phyloP scores from a whole-genome alignment of 1,140 invertebrate genomes.

The Diorhabda sublineata region DNA sequence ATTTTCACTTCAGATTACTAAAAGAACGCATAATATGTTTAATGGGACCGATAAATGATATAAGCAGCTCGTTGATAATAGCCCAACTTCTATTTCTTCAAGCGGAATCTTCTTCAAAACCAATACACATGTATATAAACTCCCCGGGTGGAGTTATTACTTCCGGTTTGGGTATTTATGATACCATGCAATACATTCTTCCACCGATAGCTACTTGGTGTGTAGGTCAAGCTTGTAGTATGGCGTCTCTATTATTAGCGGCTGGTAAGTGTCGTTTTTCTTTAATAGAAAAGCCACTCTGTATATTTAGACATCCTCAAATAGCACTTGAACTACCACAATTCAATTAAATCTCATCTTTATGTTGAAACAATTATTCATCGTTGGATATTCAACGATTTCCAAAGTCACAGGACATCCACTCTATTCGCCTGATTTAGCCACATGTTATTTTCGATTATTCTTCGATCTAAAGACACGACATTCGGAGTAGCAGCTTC shows the following conservation, averaged over 20 bases:
- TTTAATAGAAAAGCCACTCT: no score
- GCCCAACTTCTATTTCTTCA: slow-evolving; percentile 81
- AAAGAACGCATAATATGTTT: slow-evolving; percentile 66
- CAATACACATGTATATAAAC: slow-evolving; percentile 75
- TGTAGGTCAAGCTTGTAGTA: slow-evolving; percentile 94
- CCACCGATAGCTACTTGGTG: slow-evolving; percentile 75
- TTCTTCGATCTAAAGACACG: no score
- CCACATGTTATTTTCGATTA: no score
- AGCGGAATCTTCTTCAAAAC: slow-evolving; percentile 67
- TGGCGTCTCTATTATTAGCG: slow-evolving; percentile 90
- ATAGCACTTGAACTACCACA: no score
- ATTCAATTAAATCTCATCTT: no score
- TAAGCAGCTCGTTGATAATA: slow-evolving; percentile 71
- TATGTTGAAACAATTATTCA: no score
- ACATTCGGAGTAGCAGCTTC: no score
- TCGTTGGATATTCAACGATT: no score
- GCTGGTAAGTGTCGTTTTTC: slow-evolving; percentile 58
- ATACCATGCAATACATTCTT: slow-evolving; percentile 75
- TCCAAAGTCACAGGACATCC: no score
- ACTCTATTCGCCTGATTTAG: no score
- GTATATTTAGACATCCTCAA: no score
- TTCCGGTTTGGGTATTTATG: slow-evolving; percentile 72
- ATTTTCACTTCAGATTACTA: neutral
- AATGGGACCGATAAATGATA: slow-evolving; percentile 74
- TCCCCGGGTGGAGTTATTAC: slow-evolving; percentile 64